phyloP scores from a whole-genome alignment of 1,140 invertebrate species.

The Anoplolepis gracilipes region DNA sequence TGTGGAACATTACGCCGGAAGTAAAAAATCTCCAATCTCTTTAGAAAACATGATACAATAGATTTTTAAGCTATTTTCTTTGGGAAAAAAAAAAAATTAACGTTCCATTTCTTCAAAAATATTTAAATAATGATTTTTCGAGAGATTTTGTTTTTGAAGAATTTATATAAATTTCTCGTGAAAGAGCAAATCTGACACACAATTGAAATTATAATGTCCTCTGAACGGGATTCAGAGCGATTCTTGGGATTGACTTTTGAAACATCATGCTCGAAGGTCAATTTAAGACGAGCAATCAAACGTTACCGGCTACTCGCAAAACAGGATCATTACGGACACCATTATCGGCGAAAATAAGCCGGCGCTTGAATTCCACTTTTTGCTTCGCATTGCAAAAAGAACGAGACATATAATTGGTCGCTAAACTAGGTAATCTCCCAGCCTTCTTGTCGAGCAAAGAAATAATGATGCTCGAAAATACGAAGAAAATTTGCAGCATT shows the following conservation, averaged over 20 bases:
- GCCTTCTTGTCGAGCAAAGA: not conserved
- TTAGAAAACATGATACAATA: not conserved
- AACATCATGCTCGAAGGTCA: not conserved
- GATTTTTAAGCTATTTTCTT: not conserved
- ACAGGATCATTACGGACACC: constrained; percentile 19
- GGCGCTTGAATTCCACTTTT: constrained; percentile 32
- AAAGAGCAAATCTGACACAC: not conserved
- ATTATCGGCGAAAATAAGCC: constrained; percentile 35
- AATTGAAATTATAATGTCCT: not conserved
- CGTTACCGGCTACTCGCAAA: not conserved
- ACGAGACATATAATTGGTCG: constrained; percentile 20
- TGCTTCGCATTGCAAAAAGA: not conserved
- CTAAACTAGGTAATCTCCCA: constrained; percentile 26
- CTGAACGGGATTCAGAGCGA: not conserved
- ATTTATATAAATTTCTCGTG: not conserved
- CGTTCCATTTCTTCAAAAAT: not conserved
- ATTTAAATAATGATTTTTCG: not conserved
- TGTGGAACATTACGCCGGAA: not conserved
- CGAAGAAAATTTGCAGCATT: constrained; percentile 6
- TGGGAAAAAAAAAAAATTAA: not conserved
- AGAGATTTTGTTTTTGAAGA: not conserved
- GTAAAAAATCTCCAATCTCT: not conserved
- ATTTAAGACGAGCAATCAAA: not conserved
- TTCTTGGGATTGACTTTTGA: not conserved
- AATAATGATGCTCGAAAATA: constrained; percentile 36